phyloP scores from a whole-genome alignment of 1,140 invertebrate genomes.

The Leptonema lineaticorne region DNA sequence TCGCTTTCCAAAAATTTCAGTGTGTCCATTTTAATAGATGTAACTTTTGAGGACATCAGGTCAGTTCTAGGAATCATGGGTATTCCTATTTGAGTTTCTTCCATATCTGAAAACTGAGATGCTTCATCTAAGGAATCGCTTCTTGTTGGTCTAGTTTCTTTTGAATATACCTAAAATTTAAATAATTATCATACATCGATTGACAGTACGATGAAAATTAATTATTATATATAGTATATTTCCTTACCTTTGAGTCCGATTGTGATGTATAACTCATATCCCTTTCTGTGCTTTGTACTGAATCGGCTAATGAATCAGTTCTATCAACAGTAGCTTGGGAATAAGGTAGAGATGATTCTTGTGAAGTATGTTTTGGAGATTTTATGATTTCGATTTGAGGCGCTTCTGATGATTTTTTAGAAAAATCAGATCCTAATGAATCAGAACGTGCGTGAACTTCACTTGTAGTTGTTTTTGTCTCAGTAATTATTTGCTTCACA shows the following conservation, averaged over 20 bases:
- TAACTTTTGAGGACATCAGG: background rate
- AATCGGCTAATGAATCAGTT: constrained; percentile 52
- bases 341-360: constrained; percentile 50
- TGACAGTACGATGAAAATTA: background rate
- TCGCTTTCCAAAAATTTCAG: constrained; percentile 37
- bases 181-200: background rate
- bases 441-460: constrained; percentile 51
- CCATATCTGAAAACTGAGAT: constrained; percentile 57
- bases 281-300: constrained; percentile 55
- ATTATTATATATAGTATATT: constrained; percentile 22
- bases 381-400: constrained; percentile 8
- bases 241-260: constrained; percentile 53
- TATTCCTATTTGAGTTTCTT: constrained; percentile 50
- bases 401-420: constrained; percentile 30
- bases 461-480: constrained; percentile 50
- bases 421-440: constrained; percentile 52
- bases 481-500: constrained; percentile 25
- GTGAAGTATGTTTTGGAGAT: constrained; percentile 39
- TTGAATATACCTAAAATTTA: constrained; percentile 48
- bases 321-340: constrained; percentile 43
- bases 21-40: constrained; percentile 27
- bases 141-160: constrained; percentile 51
- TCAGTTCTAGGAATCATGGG: background rate
- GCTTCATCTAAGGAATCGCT: constrained; percentile 56
- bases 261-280: constrained; percentile 55